Conservation (phyloP, 2,113 vertebrate species). For the Trogon melanurus region DNA sequence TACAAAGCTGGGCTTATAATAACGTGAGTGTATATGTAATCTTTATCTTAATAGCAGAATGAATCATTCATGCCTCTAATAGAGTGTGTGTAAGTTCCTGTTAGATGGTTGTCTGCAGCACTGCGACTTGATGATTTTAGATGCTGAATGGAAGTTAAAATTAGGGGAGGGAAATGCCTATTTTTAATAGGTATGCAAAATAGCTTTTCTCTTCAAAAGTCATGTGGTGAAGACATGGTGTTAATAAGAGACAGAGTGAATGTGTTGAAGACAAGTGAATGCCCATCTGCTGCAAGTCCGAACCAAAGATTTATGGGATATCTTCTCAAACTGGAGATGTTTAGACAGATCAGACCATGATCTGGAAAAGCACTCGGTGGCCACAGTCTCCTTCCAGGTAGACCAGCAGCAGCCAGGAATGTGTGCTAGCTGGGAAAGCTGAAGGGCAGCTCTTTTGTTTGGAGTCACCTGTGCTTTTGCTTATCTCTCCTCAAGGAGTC, state of each 20-base stretch:
- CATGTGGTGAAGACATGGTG: neutral
- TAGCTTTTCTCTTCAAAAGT: conserved; percentile 4
- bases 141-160: conserved; percentile 1
- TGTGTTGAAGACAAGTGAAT: neutral
- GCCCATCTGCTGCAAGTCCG: neutral
- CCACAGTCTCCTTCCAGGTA: neutral
- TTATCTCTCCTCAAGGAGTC: neutral
- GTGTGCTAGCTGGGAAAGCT: neutral
- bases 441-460: neutral
- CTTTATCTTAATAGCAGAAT: neutral
- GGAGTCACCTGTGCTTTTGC: neutral
- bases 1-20: neutral
- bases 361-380: neutral
- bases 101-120: neutral
- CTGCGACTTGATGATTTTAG: neutral
- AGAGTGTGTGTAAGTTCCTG: neutral
- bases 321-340: neutral
- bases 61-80: neutral
- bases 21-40: neutral
- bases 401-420: neutral
- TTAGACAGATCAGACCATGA: neutral
- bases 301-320: neutral
- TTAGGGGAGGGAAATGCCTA: neutral
- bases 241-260: neutral
- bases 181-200: conserved; percentile 7